Base-by-base conservation (phyloP, 1,140 invertebrate species). In the Aphelenchoides besseyi region DNA sequence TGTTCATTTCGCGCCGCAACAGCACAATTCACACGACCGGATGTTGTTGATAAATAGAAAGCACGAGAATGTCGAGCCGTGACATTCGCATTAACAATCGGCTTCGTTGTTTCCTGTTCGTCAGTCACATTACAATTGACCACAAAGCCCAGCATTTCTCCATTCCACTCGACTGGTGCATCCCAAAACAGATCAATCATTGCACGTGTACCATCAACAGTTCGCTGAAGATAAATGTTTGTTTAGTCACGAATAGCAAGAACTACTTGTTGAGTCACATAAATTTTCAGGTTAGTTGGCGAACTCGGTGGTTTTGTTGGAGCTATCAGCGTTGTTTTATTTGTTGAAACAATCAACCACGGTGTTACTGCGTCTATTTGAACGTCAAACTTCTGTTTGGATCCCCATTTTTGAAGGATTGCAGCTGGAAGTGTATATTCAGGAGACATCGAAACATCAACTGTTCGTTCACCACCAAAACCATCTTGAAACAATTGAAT, bases 101-200 rank as follows among this genome's bases (percentile, higher is more conserved):
- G 55, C 2, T 26, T 59, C 16, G 26, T 55, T 23, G 61, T 53
- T 18, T 52, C 55, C 18, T 33, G 53, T 57, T 64, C 72, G 37
- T 68, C 75, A 35, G 67, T 68, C 33, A 76, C 73, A 5, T 79
- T 74, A 54, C 81, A 82, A 52, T 82, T 85, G 5, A 85, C 80
- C 3, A 72, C 3, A 28, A 74, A 70, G 23, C 81, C 82, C 5
- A 83, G 70, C 68, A 74, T 73, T 29, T 84, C 81, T 3, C 81
- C 81, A 70, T 83, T 83, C 81, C 83, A 85, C 64, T 83, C 83
- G 2, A 28, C 48, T 3, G 81, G 81, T 33, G 83, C 74, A 61
- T 76, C 74, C 81, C 81, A 83, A 69, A 83, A 85, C 30, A 83
- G 71, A 54, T 83, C 77, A 55, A 83, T 85, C 5, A 85, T 75